These are phyloP conservation scores for Idris sp. DNA, from an alignment of 1,140 invertebrate species.

Conservation along the genomic window DNA sequence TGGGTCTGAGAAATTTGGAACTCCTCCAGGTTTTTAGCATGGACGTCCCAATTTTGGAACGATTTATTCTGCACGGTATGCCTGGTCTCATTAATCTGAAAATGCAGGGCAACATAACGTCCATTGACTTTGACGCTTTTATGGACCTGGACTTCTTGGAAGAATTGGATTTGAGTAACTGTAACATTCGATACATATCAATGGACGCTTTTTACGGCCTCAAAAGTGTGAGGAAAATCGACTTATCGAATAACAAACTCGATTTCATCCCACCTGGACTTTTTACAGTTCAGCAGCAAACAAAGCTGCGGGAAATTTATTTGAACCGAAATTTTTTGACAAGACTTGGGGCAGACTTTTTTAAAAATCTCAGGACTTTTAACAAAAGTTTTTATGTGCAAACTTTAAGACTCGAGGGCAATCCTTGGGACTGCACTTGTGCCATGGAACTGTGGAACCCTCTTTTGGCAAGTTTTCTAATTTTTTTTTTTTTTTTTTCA, in stretches of 20 bases:
- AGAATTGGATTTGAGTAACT: conserved; percentile 81
- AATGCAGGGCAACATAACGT: conserved; percentile 79
- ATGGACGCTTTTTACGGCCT: conserved; percentile 85
- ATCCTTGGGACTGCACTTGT: conserved; percentile 86
- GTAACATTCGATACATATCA: conserved; percentile 81
- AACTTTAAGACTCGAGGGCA: conserved; percentile 81
- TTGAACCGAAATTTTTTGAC: conserved; percentile 81
- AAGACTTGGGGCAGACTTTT: conserved; percentile 80
- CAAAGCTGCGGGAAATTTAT: conserved; percentile 80
- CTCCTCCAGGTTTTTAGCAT: conserved; percentile 80
- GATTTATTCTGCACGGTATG: conserved; percentile 81
- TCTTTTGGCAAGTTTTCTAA: conserved; percentile 63
- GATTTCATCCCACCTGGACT: conserved; percentile 80
- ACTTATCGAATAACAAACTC: conserved; percentile 82
- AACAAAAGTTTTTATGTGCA: conserved; percentile 63
- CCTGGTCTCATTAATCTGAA: conserved; percentile 78
- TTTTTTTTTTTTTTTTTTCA: too few relatives aligned
- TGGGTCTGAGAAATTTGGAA: conserved; percentile 80
- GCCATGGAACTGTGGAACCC: conserved; percentile 82
- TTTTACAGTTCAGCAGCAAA: conserved; percentile 80
- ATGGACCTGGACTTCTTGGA: conserved; percentile 80
- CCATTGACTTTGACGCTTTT: conserved; percentile 84
- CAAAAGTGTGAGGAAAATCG: conserved; percentile 79
- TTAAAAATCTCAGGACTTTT: conserved; percentile 75
- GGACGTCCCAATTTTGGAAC: conserved; percentile 79